phyloP scores from a whole-genome alignment of 2,797 vertebrate species.

The Salarias fasciatus region DNA sequence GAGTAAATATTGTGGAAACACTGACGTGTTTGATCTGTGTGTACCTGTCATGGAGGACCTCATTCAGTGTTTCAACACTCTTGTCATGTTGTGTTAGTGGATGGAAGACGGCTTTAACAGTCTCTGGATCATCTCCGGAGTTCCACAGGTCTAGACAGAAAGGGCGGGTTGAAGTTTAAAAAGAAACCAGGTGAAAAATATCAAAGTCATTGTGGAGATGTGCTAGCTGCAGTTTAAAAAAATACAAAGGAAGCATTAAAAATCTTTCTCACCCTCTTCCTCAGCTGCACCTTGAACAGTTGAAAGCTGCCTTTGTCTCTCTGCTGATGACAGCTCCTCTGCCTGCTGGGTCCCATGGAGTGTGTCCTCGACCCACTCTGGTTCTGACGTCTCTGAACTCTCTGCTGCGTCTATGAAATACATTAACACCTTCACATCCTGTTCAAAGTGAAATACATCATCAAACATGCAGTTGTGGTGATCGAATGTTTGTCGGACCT shows the following conservation, averaged over 20 bases:
- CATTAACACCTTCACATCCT: background rate
- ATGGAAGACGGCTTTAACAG: background rate
- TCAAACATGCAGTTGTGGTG: background rate
- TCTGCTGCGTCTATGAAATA: conserved; percentile 30
- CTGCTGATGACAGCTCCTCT: conserved; percentile 10
- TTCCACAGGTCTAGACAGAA: conserved; percentile 27
- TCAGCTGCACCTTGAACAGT: conserved; percentile 7
- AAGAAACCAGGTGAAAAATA: background rate
- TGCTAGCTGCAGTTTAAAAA: background rate
- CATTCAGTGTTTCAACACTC: conserved; percentile 18
- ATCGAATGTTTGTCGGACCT: conserved; percentile 43
- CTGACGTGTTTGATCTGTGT: no score
- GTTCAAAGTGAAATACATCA: background rate
- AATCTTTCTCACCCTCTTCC: conserved; percentile 44
- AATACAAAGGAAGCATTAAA: background rate
- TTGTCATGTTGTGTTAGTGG: conserved; percentile 15
- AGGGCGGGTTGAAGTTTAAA: background rate
- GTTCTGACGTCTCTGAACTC: conserved; percentile 25
- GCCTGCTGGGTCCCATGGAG: conserved; percentile 19
- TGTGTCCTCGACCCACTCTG: conserved; percentile 27
- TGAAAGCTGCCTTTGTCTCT: conserved; percentile 4
- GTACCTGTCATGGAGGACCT: conserved; percentile 69
- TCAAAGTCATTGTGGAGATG: background rate
- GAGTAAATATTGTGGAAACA: background rate
- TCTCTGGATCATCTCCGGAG: conserved; percentile 36